phyloP scores from a whole-genome alignment of 2,113 vertebrate species.

The Calyptommatus sinebrachiatus region DNA sequence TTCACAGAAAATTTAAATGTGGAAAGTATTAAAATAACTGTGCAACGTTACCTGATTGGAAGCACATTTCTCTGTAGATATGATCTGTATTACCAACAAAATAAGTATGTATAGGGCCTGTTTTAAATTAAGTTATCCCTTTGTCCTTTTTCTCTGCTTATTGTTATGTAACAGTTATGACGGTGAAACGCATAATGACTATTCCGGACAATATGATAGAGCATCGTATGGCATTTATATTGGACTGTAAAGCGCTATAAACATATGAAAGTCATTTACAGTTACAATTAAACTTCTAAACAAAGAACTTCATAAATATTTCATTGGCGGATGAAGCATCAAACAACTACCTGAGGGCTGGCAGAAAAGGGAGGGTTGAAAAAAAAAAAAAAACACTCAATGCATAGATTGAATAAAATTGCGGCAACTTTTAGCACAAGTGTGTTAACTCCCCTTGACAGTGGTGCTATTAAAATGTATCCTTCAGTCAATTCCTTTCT shows the following conservation, averaged over 20 bases:
- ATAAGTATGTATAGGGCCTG: slow-evolving; percentile 67
- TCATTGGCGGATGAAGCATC: slow-evolving; percentile 62
- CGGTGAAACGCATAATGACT: slow-evolving; percentile 65
- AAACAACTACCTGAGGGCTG: slow-evolving; percentile 58
- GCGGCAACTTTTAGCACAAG: slow-evolving; percentile 54
- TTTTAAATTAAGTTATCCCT: slow-evolving; percentile 70
- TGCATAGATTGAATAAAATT: slow-evolving; percentile 58
- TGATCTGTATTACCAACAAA: slow-evolving; percentile 70
- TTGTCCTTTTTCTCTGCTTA: slow-evolving; percentile 72
- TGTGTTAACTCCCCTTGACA: slow-evolving; percentile 61
- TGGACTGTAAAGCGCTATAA: slow-evolving; percentile 39
- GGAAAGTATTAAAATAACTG: slow-evolving; percentile 71
- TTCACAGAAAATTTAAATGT: slow-evolving; percentile 63
- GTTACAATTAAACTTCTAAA: slow-evolving; percentile 68
- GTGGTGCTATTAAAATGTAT: slow-evolving; percentile 48
- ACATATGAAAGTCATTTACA: slow-evolving; percentile 67
- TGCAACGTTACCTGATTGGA: slow-evolving; percentile 67
- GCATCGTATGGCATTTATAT: slow-evolving; percentile 63
- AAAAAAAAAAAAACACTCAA: slow-evolving; percentile 41
- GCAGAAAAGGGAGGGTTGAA: slow-evolving; percentile 47
- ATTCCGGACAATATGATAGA: slow-evolving; percentile 63
- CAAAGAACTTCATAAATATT: slow-evolving; percentile 64
- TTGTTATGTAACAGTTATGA: slow-evolving; percentile 71
- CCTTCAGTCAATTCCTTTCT: slow-evolving; percentile 50
- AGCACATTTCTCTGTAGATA: slow-evolving; percentile 73